Percentiles rank a stretch among this genome's conserved stretches.
Conservation (phyloP, 2,113 vertebrate species). For the Limanda limanda region DNA sequence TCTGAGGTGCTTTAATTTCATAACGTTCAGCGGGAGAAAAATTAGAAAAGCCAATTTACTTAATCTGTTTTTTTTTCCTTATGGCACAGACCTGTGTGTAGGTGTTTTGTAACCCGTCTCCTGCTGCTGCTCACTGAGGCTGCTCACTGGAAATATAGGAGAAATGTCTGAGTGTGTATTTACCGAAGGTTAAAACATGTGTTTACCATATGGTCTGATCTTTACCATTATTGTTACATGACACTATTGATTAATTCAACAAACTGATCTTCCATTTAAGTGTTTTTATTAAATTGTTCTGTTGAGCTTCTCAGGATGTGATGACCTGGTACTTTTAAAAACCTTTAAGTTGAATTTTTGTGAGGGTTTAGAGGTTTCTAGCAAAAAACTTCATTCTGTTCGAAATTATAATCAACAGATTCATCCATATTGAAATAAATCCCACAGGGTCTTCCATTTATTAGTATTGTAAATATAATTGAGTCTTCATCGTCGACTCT, state of each 20-base stretch:
- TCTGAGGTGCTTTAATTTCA: slow-evolving; percentile 67
- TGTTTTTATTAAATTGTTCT: no score
- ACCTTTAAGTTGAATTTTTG: no score
- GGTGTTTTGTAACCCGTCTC: slow-evolving; percentile 58
- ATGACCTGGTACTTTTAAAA: no score
- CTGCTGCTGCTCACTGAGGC: slow-evolving; percentile 46
- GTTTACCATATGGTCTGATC: no score
- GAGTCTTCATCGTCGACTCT: neutral
- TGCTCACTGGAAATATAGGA: slow-evolving; percentile 53
- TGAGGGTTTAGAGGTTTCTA: no score
- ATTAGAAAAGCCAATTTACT: slow-evolving; percentile 72
- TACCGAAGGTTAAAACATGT: slow-evolving; percentile 1
- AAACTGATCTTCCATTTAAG: no score
- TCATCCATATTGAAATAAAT: no score
- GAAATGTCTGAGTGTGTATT: slow-evolving; percentile 40
- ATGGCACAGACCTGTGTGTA: slow-evolving; percentile 45
- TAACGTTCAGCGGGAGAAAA: slow-evolving; percentile 61
- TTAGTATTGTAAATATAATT: neutral
- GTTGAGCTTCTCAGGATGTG: no score
- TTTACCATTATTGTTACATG: no score
- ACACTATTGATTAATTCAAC: neutral
- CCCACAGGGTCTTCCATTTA: no score
- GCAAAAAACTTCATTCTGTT: no score
- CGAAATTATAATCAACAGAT: no score
- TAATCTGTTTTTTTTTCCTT: slow-evolving; percentile 54